These are phyloP conservation scores for Phrynosoma blainvillii DNA, from an alignment of 2,113 vertebrate species.

Conservation along the genomic window DNA sequence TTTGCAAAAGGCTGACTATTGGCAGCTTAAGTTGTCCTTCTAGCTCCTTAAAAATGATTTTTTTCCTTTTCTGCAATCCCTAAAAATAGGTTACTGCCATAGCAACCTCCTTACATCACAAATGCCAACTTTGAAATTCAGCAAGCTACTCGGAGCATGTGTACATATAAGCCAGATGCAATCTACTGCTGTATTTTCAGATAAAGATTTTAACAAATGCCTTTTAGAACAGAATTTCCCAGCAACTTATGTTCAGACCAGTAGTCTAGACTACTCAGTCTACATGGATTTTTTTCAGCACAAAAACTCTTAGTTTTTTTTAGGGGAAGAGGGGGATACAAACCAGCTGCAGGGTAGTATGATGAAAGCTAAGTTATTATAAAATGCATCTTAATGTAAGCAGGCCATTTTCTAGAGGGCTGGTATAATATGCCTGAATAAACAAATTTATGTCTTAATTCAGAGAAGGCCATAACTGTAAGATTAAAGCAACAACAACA, in stretches of 20 bases:
- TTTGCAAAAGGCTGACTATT: conserved; percentile 37
- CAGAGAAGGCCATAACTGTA: not conserved
- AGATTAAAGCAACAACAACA: not conserved
- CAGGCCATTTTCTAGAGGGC: not conserved
- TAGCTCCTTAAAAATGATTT: conserved; percentile 46
- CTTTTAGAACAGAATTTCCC: not conserved
- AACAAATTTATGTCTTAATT: not conserved
- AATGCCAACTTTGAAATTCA: conserved; percentile 50
- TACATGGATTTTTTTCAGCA: not conserved
- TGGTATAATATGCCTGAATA: not conserved
- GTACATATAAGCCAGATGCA: conserved; percentile 14
- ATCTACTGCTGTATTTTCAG: conserved; percentile 21
- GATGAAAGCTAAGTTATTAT: not conserved
- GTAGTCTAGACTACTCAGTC: not conserved
- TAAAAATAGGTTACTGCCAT: conserved; percentile 74
- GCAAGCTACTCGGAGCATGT: not conserved
- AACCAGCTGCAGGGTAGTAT: not conserved
- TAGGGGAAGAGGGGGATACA: not conserved
- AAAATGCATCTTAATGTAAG: not conserved
- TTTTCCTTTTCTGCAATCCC: conserved; percentile 49
- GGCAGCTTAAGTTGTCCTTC: conserved; percentile 46
- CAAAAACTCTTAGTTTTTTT: not conserved
- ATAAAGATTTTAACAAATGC: conserved; percentile 16
- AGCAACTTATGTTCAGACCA: not conserved
- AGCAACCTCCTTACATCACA: conserved; percentile 70